Evolutionary conservation across 2,113 vertebrate species (phyloP).

Genomic region (Nannospalax galili): DNA sequence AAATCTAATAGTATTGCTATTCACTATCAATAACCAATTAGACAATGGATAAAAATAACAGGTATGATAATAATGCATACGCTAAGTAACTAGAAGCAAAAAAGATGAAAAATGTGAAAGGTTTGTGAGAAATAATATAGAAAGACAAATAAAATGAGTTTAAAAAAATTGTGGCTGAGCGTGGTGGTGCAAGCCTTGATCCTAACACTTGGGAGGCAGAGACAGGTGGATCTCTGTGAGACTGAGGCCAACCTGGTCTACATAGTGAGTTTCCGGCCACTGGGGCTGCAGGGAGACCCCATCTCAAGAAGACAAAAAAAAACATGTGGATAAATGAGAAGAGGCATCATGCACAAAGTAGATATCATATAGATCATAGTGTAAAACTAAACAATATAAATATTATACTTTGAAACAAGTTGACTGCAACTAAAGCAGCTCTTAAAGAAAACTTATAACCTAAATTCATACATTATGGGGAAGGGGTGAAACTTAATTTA

Average conservation of each 20-base stretch:
- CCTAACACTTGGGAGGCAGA: no score
- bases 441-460: slow-evolving; percentile 1
- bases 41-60: slow-evolving; percentile 21
- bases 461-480: neutral
- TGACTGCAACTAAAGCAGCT: neutral
- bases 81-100: neutral
- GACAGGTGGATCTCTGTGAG: no score
- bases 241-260: no score
- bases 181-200: no score
- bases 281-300: no score
- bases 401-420: neutral
- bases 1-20: neutral
- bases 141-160: neutral
- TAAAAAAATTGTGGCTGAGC: no score
- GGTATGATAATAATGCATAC: neutral
- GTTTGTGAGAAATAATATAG: neutral
- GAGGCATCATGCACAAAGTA: neutral
- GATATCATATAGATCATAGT: slow-evolving; percentile 27
- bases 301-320: no score
- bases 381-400: neutral
- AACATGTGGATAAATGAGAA: neutral
- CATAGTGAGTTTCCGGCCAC: no score
- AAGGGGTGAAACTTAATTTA: neutral
- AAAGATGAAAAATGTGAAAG: neutral
- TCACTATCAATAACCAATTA: neutral